Conservation (phyloP, 2,888 invertebrate species). For the Marronus borbonicus region DNA sequence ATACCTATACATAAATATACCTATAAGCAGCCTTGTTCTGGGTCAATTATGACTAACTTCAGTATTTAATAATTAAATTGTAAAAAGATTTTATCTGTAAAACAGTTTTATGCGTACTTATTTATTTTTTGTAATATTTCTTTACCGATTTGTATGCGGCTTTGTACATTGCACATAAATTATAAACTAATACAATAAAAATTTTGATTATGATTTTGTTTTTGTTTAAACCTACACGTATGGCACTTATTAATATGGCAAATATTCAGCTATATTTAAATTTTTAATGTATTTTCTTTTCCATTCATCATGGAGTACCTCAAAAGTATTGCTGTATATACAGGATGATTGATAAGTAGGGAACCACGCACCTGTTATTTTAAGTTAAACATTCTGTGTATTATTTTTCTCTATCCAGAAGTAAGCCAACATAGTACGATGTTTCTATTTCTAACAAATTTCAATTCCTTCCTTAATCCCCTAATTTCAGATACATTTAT, state of each 20-base stretch:
- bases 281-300: too few relatives aligned
- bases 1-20: not conserved
- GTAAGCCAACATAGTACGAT: too few relatives aligned
- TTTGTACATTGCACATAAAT: constrained; percentile 53
- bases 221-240: not conserved
- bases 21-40: constrained; percentile 18
- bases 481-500: too few relatives aligned
- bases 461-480: too few relatives aligned
- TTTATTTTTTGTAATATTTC: constrained; percentile 51
- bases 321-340: too few relatives aligned
- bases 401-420: too few relatives aligned
- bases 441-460: too few relatives aligned
- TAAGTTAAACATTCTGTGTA: too few relatives aligned
- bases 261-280: too few relatives aligned
- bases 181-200: constrained; percentile 47
- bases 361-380: too few relatives aligned
- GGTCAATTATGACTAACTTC: constrained; percentile 25
- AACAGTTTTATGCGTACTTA: constrained; percentile 48
- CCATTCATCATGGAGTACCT: too few relatives aligned
- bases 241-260: not conserved
- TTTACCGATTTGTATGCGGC: constrained; percentile 50
- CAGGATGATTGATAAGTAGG: too few relatives aligned
- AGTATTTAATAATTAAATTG: constrained; percentile 39
- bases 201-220: constrained; percentile 29
- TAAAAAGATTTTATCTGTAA: constrained; percentile 44